Evolutionary conservation across 2,888 invertebrate genomes (phyloP).

Genomic region (Drosophila planitibia): DNA sequence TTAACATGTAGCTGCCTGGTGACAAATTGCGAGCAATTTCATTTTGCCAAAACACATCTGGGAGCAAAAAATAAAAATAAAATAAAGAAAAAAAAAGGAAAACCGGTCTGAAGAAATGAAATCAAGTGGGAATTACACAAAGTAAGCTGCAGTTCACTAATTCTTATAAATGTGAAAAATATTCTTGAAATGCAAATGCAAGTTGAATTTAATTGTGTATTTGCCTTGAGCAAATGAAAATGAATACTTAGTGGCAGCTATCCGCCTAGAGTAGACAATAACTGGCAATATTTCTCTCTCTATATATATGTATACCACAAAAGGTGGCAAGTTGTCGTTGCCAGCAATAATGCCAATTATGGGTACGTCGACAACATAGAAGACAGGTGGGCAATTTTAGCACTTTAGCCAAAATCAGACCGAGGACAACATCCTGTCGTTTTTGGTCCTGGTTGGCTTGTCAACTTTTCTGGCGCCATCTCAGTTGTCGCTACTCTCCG

Average conservation of each 20-base stretch:
- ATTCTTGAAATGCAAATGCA: not conserved
- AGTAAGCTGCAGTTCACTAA: not conserved
- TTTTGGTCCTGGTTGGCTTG: constrained; percentile 8
- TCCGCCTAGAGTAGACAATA: not conserved
- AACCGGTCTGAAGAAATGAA: constrained; percentile 33
- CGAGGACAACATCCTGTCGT: constrained; percentile 57
- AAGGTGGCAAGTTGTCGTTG: constrained; percentile 60
- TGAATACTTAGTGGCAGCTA: constrained; percentile 14
- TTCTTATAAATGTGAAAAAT: constrained; percentile 13
- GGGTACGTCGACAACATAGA: constrained; percentile 23
- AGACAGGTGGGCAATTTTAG: constrained; percentile 26
- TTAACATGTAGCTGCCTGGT: constrained; percentile 61
- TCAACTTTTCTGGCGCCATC: constrained; percentile 37
- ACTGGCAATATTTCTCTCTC: not conserved
- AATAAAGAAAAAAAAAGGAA: not conserved
- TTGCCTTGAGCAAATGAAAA: constrained; percentile 7
- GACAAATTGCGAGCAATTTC: constrained; percentile 47
- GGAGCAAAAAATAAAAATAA: too few species aligned
- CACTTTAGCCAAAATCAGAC: constrained; percentile 42
- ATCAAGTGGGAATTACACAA: constrained; percentile 14
- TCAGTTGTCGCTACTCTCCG: constrained; percentile 46
- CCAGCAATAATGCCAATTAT: constrained; percentile 72
- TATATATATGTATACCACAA: not conserved
- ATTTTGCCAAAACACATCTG: constrained; percentile 1
- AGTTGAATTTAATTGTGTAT: not conserved